phyloP scores from a whole-genome alignment of 2,113 vertebrate genomes.

The Halcyon senegalensis region DNA sequence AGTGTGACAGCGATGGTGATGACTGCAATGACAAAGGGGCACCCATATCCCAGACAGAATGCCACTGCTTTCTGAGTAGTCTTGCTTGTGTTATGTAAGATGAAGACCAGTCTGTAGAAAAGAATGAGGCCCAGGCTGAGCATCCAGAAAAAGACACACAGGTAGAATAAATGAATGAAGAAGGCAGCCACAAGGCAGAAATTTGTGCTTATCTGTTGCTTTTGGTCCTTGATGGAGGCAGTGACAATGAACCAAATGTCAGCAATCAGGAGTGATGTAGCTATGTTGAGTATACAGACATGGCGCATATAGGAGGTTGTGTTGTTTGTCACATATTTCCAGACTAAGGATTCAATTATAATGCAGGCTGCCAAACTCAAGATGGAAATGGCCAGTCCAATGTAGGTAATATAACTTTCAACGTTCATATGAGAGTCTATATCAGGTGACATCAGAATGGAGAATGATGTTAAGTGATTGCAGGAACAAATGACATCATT shows the following conservation, averaged over 20 bases:
- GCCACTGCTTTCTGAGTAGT: slow-evolving; percentile 78
- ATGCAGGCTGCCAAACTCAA: slow-evolving; percentile 81
- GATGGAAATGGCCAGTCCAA: slow-evolving; percentile 81
- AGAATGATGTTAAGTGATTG: slow-evolving; percentile 85
- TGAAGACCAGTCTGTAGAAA: slow-evolving; percentile 87
- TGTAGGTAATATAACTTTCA: slow-evolving; percentile 75
- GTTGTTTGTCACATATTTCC: slow-evolving; percentile 87
- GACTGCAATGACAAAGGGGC: slow-evolving; percentile 82
- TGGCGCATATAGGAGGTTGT: slow-evolving; percentile 87
- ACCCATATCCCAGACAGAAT: slow-evolving; percentile 83
- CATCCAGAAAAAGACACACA: slow-evolving; percentile 96
- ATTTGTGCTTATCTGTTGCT: not conserved
- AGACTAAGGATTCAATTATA: slow-evolving; percentile 82
- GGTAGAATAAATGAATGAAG: slow-evolving; percentile 87
- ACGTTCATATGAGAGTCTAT: accelerated
- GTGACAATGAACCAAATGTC: slow-evolving; percentile 82
- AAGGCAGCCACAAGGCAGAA: slow-evolving; percentile 79
- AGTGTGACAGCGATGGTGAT: slow-evolving; percentile 73
- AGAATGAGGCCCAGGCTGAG: slow-evolving; percentile 87
- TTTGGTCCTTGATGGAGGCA: not conserved
- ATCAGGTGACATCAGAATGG: slow-evolving; percentile 83
- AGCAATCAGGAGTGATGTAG: slow-evolving; percentile 81
- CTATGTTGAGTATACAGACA: slow-evolving; percentile 86
- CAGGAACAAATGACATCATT: slow-evolving; percentile 77
- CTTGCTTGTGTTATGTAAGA: slow-evolving; percentile 84